Evolutionary conservation across 2,797 vertebrate species (phyloP), one percentile per base, ranked within the genome.

Genomic region (Eleutherodactylus coqui): DNA sequence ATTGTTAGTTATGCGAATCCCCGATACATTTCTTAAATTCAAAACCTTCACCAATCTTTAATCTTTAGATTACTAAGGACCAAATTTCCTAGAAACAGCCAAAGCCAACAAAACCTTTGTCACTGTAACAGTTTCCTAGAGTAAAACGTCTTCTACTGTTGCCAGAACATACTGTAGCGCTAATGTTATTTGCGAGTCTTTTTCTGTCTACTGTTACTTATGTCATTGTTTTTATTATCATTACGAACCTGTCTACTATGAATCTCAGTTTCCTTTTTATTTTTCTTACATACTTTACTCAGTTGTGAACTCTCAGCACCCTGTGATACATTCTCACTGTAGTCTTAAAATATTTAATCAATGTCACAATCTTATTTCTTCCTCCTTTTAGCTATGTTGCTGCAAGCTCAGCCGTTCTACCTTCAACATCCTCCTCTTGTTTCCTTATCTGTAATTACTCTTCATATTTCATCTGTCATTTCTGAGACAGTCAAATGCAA

Each of bases 381-480:
- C 24, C 79, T 69, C 27, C 58, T 82, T 24, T 34, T n/a, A 82
- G 79, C 47, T 67, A 75, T 75, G 70, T 64, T 38, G 70, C 43
- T 41, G 69, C 51, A 29, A 82, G 27, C 79, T 82, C 70, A 81
- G 79, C 45, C 60, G 29, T 80, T 76, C 45, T 67, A 76, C 32
- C 69, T 82, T 64, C 32, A 76, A 45, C 58, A 55, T 75, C 62
- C 32, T 86, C 45, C 84, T 85, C 76, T 72, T 55, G 70, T 81
- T 79, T 86, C 41, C 67, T 81, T 75, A 51, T 79, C 75, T 83
- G 62, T 87, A 79, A 83, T 87, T 75, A 79, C 81, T 73, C 70
- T 83, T 79, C 82, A 87, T 87, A 84, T 87, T 87, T 87, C 80
- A 84, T 84, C 64, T 83, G 75, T 87, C 86, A 83, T 84, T 75